Evolutionary conservation across 2,797 vertebrate species (phyloP).

Genomic region (Malurus splendens): DNA sequence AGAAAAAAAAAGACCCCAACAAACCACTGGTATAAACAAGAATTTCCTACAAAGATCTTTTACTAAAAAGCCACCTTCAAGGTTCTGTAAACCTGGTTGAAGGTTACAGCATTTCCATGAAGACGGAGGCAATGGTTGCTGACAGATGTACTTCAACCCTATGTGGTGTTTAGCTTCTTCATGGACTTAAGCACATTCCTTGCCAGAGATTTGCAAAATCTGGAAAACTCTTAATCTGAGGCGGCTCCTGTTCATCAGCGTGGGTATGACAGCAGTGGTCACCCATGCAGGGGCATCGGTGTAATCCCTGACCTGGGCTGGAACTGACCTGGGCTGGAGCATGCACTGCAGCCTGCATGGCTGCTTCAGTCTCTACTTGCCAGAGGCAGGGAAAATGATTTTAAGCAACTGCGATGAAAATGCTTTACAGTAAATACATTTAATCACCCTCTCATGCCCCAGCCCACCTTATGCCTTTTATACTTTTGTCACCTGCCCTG

Average conservation of each 20-base stretch:
- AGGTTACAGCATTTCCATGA: not conserved
- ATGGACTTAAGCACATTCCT: rapidly evolving
- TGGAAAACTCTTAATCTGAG: rapidly evolving
- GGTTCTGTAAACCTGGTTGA: not conserved
- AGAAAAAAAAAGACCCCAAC: not conserved
- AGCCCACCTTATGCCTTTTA: rapidly evolving
- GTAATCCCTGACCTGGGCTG: rapidly evolving
- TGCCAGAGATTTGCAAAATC: not conserved
- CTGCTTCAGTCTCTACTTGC: not conserved
- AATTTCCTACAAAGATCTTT: not conserved
- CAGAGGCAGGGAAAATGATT: too few relatives aligned
- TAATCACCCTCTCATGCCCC: rapidly evolving
- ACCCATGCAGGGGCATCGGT: rapidly evolving
- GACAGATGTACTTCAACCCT: too few relatives aligned
- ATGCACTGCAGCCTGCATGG: rapidly evolving
- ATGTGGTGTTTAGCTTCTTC: not conserved
- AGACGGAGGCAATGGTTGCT: rapidly evolving
- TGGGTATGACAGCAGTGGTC: rapidly evolving
- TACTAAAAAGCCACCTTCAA: not conserved
- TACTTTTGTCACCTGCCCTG: not conserved
- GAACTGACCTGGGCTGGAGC: rapidly evolving
- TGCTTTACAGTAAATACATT: not conserved
- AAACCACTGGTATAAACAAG: not conserved
- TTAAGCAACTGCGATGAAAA: not conserved
- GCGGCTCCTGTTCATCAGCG: not conserved